Evolutionary conservation across 2,888 invertebrate genomes (phyloP), one percentile per base, ranked within the genome.

Genomic region (Drosophila robusta): DNA sequence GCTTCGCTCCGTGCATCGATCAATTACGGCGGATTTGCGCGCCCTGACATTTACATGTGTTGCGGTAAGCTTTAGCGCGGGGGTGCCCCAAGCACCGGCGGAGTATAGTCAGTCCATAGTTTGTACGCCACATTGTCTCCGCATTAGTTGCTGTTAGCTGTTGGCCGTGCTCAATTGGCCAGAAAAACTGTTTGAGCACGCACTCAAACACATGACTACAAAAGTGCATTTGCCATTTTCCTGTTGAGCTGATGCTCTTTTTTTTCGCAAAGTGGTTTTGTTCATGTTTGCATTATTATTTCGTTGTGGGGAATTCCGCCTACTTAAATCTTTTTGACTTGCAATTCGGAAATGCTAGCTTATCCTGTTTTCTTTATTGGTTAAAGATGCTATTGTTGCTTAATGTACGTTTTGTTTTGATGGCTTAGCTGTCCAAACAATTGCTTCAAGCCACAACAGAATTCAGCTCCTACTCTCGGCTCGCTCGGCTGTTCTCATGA

Each of bases 311-410:
- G 89, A 89, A 89, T 89, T 89, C 89, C 89, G 90, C 90, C 57
- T 84, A 75, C 89, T 83, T 89, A 84, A 70, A 80, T 85, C 89
- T 66, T 78, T 89, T 90, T 88, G 89, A 90, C 90, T 90, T 78
- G 75, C 85, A 74, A 81, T 78, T 90, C 90, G 90, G 90, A 90
- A 90, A 90, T 89, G 66, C 79, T 73, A 78, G 90, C 87, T 90
- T 86, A 90, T 90, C 90, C 86, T 88, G 78, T 87, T 90, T 89
- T 82, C 84, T 77, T 88, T 90, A 89, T 87, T 88, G 89, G 88
- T 79, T 87, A 80, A 80, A 81, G 72, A 75, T 71, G 68, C 68
- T 60, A 44, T 68, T 56, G 70, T 67, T 71, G 47, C 65, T 70
- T 69, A 88, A 87, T 86, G 80, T 84, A 57, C 68, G 47, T 65